phyloP scores from a whole-genome alignment of 2,113 vertebrate genomes.

The Spea bombifrons region DNA sequence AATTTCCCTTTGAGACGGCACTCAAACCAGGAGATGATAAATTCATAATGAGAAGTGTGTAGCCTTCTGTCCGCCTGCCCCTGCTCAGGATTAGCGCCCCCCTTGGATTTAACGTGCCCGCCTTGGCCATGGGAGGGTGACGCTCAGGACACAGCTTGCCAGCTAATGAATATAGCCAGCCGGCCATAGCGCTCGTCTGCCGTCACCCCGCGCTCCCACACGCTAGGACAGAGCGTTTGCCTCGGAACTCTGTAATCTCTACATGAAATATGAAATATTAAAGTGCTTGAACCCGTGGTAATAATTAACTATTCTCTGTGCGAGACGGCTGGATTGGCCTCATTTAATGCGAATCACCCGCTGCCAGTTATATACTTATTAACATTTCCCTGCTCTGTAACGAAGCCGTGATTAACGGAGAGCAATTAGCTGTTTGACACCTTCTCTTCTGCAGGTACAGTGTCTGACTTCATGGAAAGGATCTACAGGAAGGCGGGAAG shows the following conservation, averaged over 20 bases:
- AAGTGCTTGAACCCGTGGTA: background rate
- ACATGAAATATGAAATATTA: background rate
- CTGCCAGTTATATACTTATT: background rate
- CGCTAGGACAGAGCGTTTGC: too few relatives aligned
- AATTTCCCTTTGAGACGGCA: slow-evolving; percentile 2
- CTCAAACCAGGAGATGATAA: background rate
- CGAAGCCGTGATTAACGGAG: background rate
- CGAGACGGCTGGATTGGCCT: background rate
- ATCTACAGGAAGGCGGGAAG: slow-evolving; percentile 92
- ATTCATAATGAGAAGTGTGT: slow-evolving; percentile 13
- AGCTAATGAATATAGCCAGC: too few relatives aligned
- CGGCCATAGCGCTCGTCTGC: too few relatives aligned
- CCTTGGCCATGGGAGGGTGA: too few relatives aligned
- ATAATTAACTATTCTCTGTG: slow-evolving; percentile 1
- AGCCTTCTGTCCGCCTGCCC: background rate
- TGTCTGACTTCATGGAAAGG: slow-evolving; percentile 87
- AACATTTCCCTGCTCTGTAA: background rate
- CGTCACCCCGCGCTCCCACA: too few relatives aligned
- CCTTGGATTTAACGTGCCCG: background rate
- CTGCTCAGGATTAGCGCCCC: background rate
- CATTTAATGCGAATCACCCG: background rate
- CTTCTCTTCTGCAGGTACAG: slow-evolving; percentile 66
- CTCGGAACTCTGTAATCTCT: background rate
- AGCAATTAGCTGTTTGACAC: background rate
- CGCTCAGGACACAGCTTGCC: too few relatives aligned